These are phyloP conservation scores for Tamias sibiricus DNA, from an alignment of 2,113 vertebrate species.

Conservation along the genomic window DNA sequence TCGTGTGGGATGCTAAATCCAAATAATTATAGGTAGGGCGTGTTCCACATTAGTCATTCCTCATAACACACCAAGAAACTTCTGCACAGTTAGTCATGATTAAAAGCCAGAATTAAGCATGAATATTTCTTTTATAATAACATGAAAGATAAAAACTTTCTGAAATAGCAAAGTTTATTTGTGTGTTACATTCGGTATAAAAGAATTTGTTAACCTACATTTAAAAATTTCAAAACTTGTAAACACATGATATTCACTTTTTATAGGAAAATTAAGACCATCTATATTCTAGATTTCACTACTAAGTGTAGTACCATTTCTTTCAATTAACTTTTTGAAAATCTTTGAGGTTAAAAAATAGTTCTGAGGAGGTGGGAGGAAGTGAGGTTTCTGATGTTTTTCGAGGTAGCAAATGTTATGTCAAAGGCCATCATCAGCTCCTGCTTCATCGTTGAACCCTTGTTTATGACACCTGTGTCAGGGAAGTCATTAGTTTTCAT, in stretches of 20 bases:
- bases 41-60: fast-evolving
- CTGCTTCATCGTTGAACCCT: not conserved
- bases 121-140: not conserved
- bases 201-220: not conserved
- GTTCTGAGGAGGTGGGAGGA: fast-evolving
- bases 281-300: not conserved
- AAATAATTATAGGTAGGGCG: not conserved
- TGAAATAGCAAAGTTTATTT: not conserved
- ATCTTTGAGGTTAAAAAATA: not conserved
- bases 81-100: not conserved
- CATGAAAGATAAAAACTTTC: not conserved
- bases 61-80: not conserved
- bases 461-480: not conserved
- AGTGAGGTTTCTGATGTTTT: fast-evolving
- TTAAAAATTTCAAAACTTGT: not conserved
- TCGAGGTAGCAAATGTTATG: not conserved
- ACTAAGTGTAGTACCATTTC: not conserved
- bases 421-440: not conserved
- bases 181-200: not conserved
- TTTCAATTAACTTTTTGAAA: not conserved
- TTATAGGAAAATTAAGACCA: not conserved
- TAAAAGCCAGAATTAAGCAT: not conserved
- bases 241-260: not conserved
- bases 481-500: not conserved
- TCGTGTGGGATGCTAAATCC: not conserved